These are phyloP conservation scores for Drosophila insularis DNA, from an alignment of 1,140 invertebrate species.

Conservation along the genomic window DNA sequence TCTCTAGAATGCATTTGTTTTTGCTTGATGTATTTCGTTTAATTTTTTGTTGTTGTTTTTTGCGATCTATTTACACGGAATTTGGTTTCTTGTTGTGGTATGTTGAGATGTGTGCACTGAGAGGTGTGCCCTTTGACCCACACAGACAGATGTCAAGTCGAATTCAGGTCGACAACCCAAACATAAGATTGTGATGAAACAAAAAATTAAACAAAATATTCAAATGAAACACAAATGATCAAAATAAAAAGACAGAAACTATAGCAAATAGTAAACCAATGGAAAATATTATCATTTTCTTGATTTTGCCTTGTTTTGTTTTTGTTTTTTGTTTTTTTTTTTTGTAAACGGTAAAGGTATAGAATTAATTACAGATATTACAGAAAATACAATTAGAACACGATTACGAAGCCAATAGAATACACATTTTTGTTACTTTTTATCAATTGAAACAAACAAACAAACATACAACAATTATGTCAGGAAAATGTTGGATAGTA, in stretches of 20 bases:
- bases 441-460: slow-evolving; percentile 66
- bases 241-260: neutral
- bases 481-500: slow-evolving; percentile 53
- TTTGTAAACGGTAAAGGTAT: slow-evolving; percentile 1
- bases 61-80: slow-evolving; percentile 36
- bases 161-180: neutral
- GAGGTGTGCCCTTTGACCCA: slow-evolving; percentile 8
- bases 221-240: neutral
- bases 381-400: slow-evolving; percentile 54
- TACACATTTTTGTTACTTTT: slow-evolving; percentile 68
- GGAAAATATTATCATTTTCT: neutral
- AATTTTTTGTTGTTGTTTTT: too few species aligned
- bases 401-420: slow-evolving; percentile 76
- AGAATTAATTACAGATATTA: slow-evolving; percentile 15
- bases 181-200: neutral
- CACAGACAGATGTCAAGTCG: slow-evolving; percentile 3
- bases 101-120: slow-evolving; percentile 1
- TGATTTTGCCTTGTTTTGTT: neutral
- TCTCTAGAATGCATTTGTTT: neutral
- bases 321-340: neutral
- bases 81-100: neutral
- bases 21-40: neutral
- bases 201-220: neutral
- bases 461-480: slow-evolving; percentile 75
- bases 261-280: neutral